Evolutionary conservation across 64 coral and sea anemone genomes (phyloP).

Genomic region (Pocillopora verrucosa): DNA sequence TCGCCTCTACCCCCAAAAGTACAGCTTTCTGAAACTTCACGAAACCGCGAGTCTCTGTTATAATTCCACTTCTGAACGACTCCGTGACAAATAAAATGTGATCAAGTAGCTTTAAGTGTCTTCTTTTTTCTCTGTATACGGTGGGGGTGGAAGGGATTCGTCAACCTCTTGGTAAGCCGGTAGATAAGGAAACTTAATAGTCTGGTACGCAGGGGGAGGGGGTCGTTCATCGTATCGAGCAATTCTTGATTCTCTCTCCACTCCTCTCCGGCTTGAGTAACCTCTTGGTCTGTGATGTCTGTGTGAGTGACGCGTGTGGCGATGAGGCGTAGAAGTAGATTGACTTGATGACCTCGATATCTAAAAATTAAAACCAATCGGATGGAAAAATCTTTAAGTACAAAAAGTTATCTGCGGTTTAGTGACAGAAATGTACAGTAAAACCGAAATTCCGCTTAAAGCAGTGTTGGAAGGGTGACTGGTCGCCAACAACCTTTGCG

Average conservation of each 20-base stretch:
- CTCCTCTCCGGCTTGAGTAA: slow-evolving; percentile 19
- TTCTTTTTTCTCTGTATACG: slow-evolving; percentile 44
- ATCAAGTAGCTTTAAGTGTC: not conserved
- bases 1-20: too few species aligned
- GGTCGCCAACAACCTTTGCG: too few species aligned
- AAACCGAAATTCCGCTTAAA: too few species aligned
- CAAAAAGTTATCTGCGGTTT: too few species aligned
- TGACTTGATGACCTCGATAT: slow-evolving; percentile 2
- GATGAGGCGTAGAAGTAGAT: not conserved
- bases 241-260: slow-evolving; percentile 25
- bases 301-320: not conserved
- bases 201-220: slow-evolving; percentile 44
- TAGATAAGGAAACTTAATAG: slow-evolving; percentile 36
- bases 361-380: not conserved
- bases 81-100: not conserved
- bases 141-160: slow-evolving; percentile 18
- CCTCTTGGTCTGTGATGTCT: slow-evolving; percentile 11
- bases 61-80: not conserved
- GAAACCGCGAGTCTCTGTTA: too few species aligned
- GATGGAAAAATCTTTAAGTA: not conserved
- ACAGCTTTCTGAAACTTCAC: too few species aligned
- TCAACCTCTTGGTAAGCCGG: slow-evolving; percentile 27
- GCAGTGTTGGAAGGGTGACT: too few species aligned
- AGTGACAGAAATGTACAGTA: too few species aligned
- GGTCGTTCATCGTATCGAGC: slow-evolving; percentile 9